Evolutionary conservation across 2,888 invertebrate genomes (phyloP).

Genomic region (Macropis europaea): DNA sequence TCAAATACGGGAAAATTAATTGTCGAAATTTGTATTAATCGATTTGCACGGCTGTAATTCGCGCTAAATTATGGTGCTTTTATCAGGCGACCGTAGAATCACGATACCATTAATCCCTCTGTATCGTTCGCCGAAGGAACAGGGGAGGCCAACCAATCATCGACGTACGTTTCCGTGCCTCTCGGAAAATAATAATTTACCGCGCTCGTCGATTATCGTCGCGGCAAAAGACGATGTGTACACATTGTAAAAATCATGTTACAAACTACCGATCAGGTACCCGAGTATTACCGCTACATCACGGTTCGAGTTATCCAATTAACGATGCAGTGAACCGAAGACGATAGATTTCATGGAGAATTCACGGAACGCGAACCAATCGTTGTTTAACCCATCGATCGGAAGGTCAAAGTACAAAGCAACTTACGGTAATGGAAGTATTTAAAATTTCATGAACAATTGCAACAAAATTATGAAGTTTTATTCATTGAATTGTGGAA

Average conservation of each 20-base stretch:
- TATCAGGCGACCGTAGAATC: conserved; percentile 29
- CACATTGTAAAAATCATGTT: conserved; percentile 36
- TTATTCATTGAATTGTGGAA: too few relatives aligned
- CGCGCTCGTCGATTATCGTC: conserved; percentile 32
- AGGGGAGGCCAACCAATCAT: conserved; percentile 25
- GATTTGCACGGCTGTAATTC: not conserved
- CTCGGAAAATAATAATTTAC: conserved; percentile 43
- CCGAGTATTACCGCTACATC: conserved; percentile 33
- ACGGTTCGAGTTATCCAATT: conserved; percentile 46
- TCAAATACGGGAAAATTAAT: not conserved
- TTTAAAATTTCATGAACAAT: too few relatives aligned
- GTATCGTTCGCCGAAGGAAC: not conserved
- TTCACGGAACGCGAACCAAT: conserved; percentile 22
- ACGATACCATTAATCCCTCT: conserved; percentile 19
- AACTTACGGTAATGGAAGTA: too few relatives aligned
- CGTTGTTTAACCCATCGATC: not conserved
- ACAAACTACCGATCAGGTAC: conserved; percentile 34
- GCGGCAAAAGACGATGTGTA: conserved; percentile 33
- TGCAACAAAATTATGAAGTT: too few relatives aligned
- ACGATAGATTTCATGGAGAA: conserved; percentile 20
- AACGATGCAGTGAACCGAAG: conserved; percentile 24
- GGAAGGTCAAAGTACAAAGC: not conserved
- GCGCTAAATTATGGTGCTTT: conserved; percentile 17
- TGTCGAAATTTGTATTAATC: conserved; percentile 3
- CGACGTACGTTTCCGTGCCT: conserved; percentile 26